phyloP scores from a whole-genome alignment of 2,113 vertebrate species.

The Eupsittula cactorum region DNA sequence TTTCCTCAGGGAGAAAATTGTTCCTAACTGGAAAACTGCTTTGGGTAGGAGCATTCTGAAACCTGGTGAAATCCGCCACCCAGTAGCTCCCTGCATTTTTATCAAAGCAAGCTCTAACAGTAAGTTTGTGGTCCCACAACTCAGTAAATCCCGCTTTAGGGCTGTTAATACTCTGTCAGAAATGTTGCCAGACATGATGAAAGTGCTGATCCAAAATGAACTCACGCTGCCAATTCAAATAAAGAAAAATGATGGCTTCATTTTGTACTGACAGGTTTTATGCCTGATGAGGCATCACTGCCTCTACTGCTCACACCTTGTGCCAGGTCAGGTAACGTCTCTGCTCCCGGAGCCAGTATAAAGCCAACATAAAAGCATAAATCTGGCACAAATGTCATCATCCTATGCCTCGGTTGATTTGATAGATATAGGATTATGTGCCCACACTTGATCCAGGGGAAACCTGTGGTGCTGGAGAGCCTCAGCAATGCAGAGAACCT shows the following conservation, averaged over 20 bases:
- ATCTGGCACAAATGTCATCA: background rate
- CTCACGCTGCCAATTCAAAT: constrained; percentile 37
- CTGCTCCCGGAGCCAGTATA: background rate
- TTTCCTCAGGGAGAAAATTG: background rate
- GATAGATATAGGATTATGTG: background rate
- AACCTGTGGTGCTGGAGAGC: background rate
- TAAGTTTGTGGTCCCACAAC: constrained; percentile 9
- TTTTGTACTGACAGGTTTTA: constrained; percentile 48
- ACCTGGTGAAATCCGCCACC: background rate
- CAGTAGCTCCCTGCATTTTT: constrained; percentile 22
- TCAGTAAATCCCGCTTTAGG: constrained; percentile 26
- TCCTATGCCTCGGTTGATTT: background rate
- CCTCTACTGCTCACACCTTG: background rate
- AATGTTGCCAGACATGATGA: constrained; percentile 54
- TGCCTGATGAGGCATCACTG: constrained; percentile 1
- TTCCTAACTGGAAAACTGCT: background rate
- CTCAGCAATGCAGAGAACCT: background rate
- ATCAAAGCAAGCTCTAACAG: background rate
- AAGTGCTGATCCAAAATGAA: constrained; percentile 50
- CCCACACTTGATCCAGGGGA: background rate
- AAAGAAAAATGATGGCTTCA: constrained; percentile 55
- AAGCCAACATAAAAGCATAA: background rate
- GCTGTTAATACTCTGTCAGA: constrained; percentile 5
- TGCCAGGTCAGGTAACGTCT: background rate
- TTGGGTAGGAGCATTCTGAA: background rate